phyloP scores from a whole-genome alignment of 2,113 vertebrate genomes.

The Tenebrosternarchus preto region DNA sequence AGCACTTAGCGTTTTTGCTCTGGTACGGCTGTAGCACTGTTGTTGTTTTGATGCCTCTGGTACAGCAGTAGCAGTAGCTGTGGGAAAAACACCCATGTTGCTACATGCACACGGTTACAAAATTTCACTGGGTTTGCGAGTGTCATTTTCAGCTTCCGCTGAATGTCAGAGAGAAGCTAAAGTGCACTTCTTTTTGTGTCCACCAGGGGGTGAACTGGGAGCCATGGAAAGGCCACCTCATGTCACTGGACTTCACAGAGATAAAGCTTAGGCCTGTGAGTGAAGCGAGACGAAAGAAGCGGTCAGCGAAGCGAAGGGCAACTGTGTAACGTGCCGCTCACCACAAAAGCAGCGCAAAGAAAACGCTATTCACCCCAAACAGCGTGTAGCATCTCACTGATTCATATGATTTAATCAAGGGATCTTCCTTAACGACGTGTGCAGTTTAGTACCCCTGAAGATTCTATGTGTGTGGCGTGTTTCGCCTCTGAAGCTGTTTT shows the following conservation, averaged over 20 bases:
- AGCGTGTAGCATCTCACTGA: neutral
- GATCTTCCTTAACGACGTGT: neutral
- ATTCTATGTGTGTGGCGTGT: no score
- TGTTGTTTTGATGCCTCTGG: no score
- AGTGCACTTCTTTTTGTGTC: neutral
- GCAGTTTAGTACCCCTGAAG: neutral
- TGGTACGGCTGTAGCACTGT: no score
- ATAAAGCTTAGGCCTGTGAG: slow-evolving; percentile 81
- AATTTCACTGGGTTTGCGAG: neutral
- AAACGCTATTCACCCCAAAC: neutral
- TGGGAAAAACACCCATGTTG: no score
- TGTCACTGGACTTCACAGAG: slow-evolving; percentile 84
- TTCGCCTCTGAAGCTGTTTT: neutral
- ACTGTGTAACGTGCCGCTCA: slow-evolving; percentile 26
- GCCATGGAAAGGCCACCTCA: slow-evolving; percentile 88
- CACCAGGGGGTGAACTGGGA: slow-evolving; percentile 87
- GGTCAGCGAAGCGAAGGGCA: slow-evolving; percentile 64
- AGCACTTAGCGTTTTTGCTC: no score
- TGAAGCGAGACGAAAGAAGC: slow-evolving; percentile 70
- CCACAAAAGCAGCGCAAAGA: neutral
- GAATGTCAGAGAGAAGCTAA: neutral
- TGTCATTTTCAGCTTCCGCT: neutral
- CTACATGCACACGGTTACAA: neutral
- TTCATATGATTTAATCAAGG: no score
- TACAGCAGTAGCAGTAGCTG: no score